phyloP scores from a whole-genome alignment of 2,113 vertebrate species.

The Alouatta palliata region DNA sequence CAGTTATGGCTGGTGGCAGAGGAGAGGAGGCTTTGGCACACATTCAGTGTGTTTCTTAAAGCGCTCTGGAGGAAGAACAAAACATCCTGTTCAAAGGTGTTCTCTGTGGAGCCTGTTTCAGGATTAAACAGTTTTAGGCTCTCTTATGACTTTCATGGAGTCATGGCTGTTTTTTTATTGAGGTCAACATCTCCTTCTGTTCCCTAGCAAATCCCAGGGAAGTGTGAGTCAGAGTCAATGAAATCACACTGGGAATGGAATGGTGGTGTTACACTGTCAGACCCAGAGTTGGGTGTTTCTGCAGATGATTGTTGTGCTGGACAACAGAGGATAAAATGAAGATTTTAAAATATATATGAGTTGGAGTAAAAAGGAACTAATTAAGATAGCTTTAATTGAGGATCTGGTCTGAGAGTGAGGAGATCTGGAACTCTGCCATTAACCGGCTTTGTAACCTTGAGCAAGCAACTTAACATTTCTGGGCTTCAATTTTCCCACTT shows the following conservation, averaged over 20 bases:
- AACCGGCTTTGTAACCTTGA: not conserved
- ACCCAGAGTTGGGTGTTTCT: not conserved
- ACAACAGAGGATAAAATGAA: not conserved
- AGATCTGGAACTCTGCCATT: not conserved
- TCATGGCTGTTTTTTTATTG: not conserved
- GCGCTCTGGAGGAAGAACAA: constrained; percentile 6
- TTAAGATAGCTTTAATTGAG: not conserved
- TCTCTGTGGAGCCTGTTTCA: constrained; percentile 34
- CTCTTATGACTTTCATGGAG: constrained; percentile 24
- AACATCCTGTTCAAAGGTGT: not conserved
- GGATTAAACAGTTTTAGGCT: constrained; percentile 31
- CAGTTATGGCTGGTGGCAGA: not conserved
- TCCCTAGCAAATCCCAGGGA: not conserved
- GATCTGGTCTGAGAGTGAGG: not conserved
- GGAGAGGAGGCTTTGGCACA: not conserved
- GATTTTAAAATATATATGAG: not conserved
- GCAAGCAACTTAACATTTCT: constrained; percentile 7
- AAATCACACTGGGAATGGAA: not conserved
- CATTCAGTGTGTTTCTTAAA: not conserved
- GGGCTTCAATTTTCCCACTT: constrained; percentile 34
- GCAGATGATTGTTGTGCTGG: not conserved
- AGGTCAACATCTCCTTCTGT: constrained; percentile 19
- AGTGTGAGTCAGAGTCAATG: not conserved
- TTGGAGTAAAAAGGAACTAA: not conserved
- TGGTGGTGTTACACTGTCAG: not conserved